Percentiles rank a stretch among this genome's conserved stretches.
These are phyloP conservation scores for Capitella teleta DNA, from an alignment of 1,140 invertebrate genomes.

Conservation along the genomic window DNA sequence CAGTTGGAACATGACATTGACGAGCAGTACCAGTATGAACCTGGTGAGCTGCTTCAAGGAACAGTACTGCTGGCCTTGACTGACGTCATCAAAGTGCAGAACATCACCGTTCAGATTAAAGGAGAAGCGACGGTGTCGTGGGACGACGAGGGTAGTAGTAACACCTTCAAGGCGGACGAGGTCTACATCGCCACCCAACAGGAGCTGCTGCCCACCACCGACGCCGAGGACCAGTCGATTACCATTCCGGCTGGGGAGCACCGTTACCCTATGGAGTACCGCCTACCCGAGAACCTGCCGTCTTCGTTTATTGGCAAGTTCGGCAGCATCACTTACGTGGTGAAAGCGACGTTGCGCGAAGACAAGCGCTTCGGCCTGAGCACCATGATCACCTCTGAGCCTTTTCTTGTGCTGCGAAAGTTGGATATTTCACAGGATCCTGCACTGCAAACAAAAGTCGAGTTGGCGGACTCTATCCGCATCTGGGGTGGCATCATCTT, in stretches of 20 bases:
- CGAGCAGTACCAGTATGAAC: conserved; percentile 40
- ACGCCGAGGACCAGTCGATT: conserved; percentile 9
- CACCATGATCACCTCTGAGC: conserved; percentile 33
- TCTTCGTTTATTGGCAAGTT: conserved; percentile 40
- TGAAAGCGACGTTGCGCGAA: conserved; percentile 28
- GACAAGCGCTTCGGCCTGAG: conserved; percentile 19
- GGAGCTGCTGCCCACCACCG: conserved; percentile 14
- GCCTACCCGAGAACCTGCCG: conserved; percentile 31
- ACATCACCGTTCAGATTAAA: conserved; percentile 12
- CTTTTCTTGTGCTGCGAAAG: conserved; percentile 30
- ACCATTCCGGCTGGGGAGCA: conserved; percentile 20
- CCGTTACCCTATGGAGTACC: conserved; percentile 31
- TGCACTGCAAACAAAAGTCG: conserved; percentile 7
- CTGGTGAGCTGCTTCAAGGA: conserved; percentile 33
- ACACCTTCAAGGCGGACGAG: conserved; percentile 22
- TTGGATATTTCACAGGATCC: conserved; percentile 8
- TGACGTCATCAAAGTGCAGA: conserved; percentile 1
- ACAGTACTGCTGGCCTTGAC: conserved; percentile 14
- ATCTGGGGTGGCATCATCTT: conserved; percentile 16
- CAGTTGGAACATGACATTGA: conserved; percentile 38
- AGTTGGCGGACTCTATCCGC: conserved; percentile 16
- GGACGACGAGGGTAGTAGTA: conserved; percentile 13
- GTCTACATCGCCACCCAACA: conserved; percentile 27
- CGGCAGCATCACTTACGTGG: conserved; percentile 39
- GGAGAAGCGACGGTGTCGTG: conserved; percentile 30